phyloP scores from a whole-genome alignment of 2,113 vertebrate genomes.

The Todiramphus chloris region DNA sequence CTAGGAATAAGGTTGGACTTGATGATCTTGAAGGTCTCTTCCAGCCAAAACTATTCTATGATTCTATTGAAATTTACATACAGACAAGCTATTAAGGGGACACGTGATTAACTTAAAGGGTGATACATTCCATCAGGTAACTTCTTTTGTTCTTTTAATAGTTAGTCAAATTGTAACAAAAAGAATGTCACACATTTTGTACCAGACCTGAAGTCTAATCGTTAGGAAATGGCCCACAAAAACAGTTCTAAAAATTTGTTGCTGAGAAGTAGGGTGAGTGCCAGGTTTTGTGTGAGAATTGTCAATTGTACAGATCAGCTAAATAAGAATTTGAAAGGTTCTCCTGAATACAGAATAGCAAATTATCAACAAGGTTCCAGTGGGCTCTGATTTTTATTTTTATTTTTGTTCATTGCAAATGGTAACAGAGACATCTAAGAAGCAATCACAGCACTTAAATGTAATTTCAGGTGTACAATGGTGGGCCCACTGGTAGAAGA shows the following conservation, averaged over 20 bases:
- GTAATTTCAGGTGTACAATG: not conserved
- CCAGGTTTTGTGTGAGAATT: conserved; percentile 48
- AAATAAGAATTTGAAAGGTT: conserved; percentile 56
- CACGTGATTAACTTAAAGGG: not conserved
- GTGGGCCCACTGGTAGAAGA: not conserved
- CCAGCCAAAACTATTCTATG: too few species aligned
- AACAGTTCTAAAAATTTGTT: conserved; percentile 42
- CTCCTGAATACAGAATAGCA: conserved; percentile 21
- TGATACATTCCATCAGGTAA: not conserved
- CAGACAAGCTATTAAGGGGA: not conserved
- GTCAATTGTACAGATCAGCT: conserved; percentile 26
- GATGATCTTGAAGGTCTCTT: too few species aligned
- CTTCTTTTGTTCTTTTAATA: not conserved
- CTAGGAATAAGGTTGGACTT: too few species aligned
- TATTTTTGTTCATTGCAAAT: not conserved
- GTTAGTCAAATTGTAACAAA: conserved; percentile 18
- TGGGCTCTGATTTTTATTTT: not conserved
- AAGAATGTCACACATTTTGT: not conserved
- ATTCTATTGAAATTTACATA: not conserved
- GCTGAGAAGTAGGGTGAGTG: conserved; percentile 25
- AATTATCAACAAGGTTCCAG: not conserved
- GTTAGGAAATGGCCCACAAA: conserved; percentile 34
- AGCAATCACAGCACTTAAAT: not conserved
- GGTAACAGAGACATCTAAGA: not conserved
- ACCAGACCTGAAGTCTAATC: conserved; percentile 32